These are phyloP conservation scores for Thunnus thynnus DNA, from an alignment of 2,113 vertebrate species.

Conservation along the genomic window DNA sequence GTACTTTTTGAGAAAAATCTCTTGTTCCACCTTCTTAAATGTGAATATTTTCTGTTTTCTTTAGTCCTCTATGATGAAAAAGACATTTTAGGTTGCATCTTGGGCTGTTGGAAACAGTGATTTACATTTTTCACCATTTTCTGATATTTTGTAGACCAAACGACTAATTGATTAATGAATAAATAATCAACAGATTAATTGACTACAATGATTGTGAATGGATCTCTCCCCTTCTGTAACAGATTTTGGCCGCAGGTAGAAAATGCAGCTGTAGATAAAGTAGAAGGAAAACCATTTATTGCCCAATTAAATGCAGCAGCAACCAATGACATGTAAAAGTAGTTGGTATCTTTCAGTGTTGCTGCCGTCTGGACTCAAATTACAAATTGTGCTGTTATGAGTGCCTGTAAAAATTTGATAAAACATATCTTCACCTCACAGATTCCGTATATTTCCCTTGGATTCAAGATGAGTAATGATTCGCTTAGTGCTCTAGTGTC, in stretches of 20 bases:
- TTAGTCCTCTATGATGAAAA: no score
- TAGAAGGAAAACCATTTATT: not conserved
- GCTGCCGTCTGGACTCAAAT: not conserved
- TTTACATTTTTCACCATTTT: no score
- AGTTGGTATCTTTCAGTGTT: not conserved
- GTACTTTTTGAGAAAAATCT: no score
- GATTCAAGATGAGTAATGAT: constrained; percentile 4
- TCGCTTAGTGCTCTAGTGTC: not conserved
- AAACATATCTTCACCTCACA: constrained; percentile 19
- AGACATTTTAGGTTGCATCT: no score
- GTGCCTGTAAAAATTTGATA: constrained; percentile 16
- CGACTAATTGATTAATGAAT: no score
- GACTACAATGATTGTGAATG: not conserved
- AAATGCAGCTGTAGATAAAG: not conserved
- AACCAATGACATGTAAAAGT: not conserved
- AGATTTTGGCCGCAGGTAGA: not conserved
- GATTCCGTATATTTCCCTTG: not conserved
- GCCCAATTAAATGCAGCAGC: not conserved
- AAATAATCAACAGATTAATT: no score
- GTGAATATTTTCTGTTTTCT: no score
- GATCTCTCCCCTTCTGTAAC: not conserved
- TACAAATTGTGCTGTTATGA: not conserved
- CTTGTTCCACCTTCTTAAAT: no score
- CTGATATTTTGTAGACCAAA: no score
- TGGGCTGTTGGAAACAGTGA: no score